Conservation (phyloP, 1,140 invertebrate species). For the Cotesia vestalis region DNA sequence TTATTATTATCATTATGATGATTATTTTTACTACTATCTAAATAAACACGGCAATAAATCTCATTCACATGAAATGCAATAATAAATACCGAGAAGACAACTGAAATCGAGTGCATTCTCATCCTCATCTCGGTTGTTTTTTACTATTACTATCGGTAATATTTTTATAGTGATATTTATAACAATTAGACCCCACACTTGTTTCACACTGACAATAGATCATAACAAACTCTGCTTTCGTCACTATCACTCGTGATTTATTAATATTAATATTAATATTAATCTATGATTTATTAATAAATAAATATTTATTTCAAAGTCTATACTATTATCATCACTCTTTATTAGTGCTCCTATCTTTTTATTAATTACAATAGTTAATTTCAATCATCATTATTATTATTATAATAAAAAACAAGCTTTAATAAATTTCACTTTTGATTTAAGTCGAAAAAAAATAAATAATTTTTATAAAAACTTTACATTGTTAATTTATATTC, state of each 20-base stretch:
- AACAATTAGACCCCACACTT: constrained; percentile 10
- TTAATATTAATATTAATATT: no score
- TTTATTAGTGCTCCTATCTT: no score
- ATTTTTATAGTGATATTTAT: constrained; percentile 28
- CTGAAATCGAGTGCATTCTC: constrained; percentile 24
- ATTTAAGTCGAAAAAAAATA: no score
- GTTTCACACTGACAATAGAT: not conserved
- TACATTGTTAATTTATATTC: not conserved
- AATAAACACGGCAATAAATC: constrained; percentile 19
- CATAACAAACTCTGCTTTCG: constrained; percentile 12
- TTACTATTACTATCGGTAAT: constrained; percentile 15
- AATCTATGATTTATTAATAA: no score
- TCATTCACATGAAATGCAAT: constrained; percentile 5
- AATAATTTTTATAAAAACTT: no score
- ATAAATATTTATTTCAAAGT: no score
- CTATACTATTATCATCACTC: no score
- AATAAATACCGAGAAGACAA: constrained; percentile 13
- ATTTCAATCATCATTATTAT: no score
- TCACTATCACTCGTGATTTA: no score
- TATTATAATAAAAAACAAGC: no score
- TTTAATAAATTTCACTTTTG: not conserved
- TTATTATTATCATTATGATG: not conserved
- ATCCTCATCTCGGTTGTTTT: constrained; percentile 34
- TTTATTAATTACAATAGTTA: no score
- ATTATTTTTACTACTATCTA: constrained; percentile 17